Evolutionary conservation across 1,140 invertebrate species (phyloP), one percentile per base, ranked within the genome.

Genomic region (Drosophila biarmipes): DNA sequence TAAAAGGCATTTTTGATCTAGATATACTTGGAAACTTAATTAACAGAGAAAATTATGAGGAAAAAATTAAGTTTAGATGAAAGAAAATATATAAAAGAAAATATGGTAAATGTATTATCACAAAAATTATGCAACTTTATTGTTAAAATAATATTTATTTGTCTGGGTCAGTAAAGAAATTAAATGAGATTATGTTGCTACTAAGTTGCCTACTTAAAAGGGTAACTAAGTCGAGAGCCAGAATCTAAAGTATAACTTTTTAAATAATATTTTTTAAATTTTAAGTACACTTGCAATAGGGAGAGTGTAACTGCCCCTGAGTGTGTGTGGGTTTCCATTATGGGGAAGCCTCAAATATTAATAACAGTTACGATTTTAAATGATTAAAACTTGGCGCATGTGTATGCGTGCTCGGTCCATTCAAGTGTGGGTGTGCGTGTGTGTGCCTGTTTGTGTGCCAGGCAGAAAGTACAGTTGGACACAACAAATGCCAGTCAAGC

Each of bases 341-440:
- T 87, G 59, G 80, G 64, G 35, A 82, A 75, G 71, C 79, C 84
- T 87, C 79, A 89, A 87, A 87, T 87, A 87, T 87, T 87, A 87
- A 87, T 87, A 87, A 89, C 84, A 87, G 84, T 87, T 87, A 89
- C 82, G 87, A 87, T 87, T 87, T 87, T 87, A 89, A 87, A 87
- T 87, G 82, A 87, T 87, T 87, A 87, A 89, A 89, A 89, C 57
- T 87, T 73, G 84, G 78, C 84, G 82, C 79, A 76, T 82, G 75
- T 85, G 82, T 87, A 75, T 58, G 80, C 48, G 59, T 61, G 71
- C 42, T 35, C 43, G 38, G 48, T 54, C 49, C 63, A 48, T 52
- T 12, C 27, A 24, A 21, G 42, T 19, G 8, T 31, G 43, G 7
- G 29, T 40, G 57, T 54, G 46, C 21, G 27, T 31, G n/a, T 46